phyloP scores from a whole-genome alignment of 2,797 vertebrate genomes.

The Glossophaga mutica region DNA sequence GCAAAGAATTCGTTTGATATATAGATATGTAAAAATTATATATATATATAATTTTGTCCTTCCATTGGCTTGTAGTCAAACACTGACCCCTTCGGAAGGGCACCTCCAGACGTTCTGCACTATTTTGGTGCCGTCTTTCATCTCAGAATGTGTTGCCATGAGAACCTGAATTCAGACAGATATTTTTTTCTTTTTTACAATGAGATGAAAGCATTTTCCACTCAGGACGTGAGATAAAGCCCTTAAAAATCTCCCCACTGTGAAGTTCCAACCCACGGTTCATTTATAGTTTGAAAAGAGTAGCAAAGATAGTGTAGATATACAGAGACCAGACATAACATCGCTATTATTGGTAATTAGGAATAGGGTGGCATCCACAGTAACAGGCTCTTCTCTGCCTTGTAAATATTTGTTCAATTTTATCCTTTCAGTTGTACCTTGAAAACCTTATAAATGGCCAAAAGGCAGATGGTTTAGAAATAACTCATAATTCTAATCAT shows the following conservation, averaged over 20 bases:
- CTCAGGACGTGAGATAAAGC: constrained; percentile 21
- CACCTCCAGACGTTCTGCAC: not conserved
- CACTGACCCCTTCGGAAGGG: not conserved
- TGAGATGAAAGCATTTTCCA: constrained; percentile 56
- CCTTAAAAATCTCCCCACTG: constrained; percentile 38
- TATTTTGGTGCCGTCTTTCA: constrained; percentile 13
- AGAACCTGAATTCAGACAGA: constrained; percentile 54
- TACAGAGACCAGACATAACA: not conserved
- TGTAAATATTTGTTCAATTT: not conserved
- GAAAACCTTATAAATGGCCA: not conserved
- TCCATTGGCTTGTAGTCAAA: not conserved
- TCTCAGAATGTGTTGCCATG: constrained; percentile 58
- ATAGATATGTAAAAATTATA: not conserved
- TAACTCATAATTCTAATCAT: not conserved
- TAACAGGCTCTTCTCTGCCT: not conserved
- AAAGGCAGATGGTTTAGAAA: not conserved
- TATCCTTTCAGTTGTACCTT: not conserved
- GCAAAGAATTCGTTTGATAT: not conserved
- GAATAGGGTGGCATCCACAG: not conserved
- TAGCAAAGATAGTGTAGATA: not conserved
- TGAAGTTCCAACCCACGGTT: constrained; percentile 31
- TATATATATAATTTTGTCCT: not conserved
- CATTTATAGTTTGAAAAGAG: constrained; percentile 47
- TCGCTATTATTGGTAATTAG: not conserved
- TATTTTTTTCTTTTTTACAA: constrained; percentile 3